Conservation (phyloP, 1,140 invertebrate genomes). For the Apolygus lucorum region DNA sequence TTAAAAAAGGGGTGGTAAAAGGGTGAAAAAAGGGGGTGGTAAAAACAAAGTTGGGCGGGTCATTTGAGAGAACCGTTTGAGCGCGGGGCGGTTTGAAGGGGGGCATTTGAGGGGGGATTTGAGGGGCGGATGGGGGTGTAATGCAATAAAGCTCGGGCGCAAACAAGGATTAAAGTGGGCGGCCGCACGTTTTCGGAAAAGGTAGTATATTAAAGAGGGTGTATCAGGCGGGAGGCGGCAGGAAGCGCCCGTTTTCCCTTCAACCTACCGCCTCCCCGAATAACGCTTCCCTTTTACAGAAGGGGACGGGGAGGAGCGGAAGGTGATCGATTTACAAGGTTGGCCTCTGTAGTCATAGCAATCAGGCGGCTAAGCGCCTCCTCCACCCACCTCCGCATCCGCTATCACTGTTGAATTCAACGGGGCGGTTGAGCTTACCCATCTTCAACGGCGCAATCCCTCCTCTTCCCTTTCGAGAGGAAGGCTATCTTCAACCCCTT, state of each 20-base stretch:
- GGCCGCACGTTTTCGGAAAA: constrained; percentile 17
- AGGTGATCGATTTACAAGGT: constrained; percentile 21
- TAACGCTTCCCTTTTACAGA: constrained; percentile 4
- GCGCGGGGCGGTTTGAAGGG: background rate
- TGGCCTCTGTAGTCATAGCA: constrained; percentile 21
- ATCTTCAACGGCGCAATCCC: too few species aligned
- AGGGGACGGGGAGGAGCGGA: background rate
- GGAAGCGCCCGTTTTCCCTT: background rate
- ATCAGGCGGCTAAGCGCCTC: constrained; percentile 16
- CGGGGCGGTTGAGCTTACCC: too few species aligned
- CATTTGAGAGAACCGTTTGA: constrained; percentile 6
- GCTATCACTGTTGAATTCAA: too few species aligned
- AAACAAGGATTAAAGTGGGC: constrained; percentile 23
- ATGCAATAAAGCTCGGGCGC: constrained; percentile 22
- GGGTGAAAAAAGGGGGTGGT: background rate
- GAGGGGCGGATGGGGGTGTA: background rate
- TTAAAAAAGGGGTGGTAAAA: constrained; percentile 6
- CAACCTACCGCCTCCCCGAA: background rate
- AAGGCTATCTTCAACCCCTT: too few species aligned
- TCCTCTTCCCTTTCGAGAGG: too few species aligned
- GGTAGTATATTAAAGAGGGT: constrained; percentile 6
- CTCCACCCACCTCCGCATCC: background rate
- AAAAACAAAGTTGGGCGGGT: constrained; percentile 15
- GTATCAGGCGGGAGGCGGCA: background rate
- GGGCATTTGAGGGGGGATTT: background rate